Percentiles rank a stretch among this genome's conserved stretches.
Conservation (phyloP, 2,888 invertebrate species). For the Itoplectis maculator region DNA sequence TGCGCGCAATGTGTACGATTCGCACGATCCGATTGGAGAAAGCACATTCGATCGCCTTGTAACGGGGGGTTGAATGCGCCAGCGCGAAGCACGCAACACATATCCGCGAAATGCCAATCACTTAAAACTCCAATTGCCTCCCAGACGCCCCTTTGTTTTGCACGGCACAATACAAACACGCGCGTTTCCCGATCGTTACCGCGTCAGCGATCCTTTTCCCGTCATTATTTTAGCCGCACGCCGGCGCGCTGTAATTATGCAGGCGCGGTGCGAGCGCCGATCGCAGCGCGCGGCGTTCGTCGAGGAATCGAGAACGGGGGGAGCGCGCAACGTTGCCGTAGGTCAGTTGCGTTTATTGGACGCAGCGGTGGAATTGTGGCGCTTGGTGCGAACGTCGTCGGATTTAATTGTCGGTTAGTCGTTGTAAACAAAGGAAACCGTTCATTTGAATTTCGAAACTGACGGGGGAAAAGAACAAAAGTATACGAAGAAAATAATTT, state of each 20-base stretch:
- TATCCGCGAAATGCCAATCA: conserved; percentile 20
- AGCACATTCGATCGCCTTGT: not conserved
- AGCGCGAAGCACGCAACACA: not conserved
- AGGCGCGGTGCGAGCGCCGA: too few species aligned
- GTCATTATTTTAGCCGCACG: not conserved
- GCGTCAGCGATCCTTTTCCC: not conserved
- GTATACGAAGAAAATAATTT: too few species aligned
- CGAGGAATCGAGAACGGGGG: not conserved
- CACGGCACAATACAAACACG: not conserved
- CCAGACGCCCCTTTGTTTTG: conserved; percentile 7
- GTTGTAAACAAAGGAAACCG: too few species aligned
- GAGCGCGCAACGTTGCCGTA: not conserved
- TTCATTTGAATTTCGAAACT: too few species aligned
- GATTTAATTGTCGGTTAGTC: not conserved
- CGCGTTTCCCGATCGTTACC: conserved; percentile 22
- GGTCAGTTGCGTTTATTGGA: conserved; percentile 11
- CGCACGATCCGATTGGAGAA: not conserved
- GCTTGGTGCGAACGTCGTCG: too few species aligned
- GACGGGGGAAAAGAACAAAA: too few species aligned
- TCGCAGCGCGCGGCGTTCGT: not conserved
- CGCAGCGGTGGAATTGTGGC: not conserved
- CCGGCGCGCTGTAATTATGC: conserved; percentile 22
- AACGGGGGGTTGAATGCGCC: not conserved
- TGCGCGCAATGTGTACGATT: not conserved
- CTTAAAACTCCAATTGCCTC: not conserved